Base-by-base conservation (phyloP, 2,888 invertebrate species). In the Molanna angustata region DNA sequence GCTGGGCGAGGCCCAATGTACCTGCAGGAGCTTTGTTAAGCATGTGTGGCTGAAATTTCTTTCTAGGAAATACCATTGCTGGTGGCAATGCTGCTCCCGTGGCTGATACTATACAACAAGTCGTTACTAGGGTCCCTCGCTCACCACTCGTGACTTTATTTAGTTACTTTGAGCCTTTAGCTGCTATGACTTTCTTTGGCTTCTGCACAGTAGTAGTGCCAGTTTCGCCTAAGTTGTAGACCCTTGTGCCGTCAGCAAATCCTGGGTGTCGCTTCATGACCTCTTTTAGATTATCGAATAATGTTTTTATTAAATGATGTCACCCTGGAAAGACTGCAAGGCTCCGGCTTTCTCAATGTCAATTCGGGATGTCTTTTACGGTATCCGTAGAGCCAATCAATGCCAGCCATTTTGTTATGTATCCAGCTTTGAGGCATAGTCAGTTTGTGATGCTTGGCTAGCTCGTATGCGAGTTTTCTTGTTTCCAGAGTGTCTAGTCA, bases 51-150 rank as follows among this genome's bases (percentile, higher is more conserved):
- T 66, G 62, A 49, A 65, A 67, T 21, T 63, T 60, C 45, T 62
- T 63, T 22, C 68, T 60, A 1, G 67, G 66, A 52, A 69, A 69
- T 2, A 69, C 60, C 61, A 67, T 62, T 9, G 58, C 64, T 17
- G 69, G 66, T 14, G 66, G 67, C 37, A 67, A 56, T 11, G 49
- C 42, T n/a, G 55, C 53, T 21, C 65, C 65, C 52, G 59, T 57
- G 4, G 69, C 67, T 50, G 56, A 59, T 7, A 69, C 53, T 14
- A 65, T 65, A 42, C 60, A 61, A 46, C 63, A 63, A 4, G 64
- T 65, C 6, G 67, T 69, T 27, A 65, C 65, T 14, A 66, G 57
- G n/a, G 61, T 60, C 55, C 66, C 66, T 54, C 64, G 62, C 61
- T 69, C 68, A 3, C 61, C 67, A 52, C 66, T 67, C 18, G 66